Evolutionary conservation across 2,888 invertebrate genomes (phyloP), one percentile per base, ranked within the genome.

Genomic region (Lymantria monacha): DNA sequence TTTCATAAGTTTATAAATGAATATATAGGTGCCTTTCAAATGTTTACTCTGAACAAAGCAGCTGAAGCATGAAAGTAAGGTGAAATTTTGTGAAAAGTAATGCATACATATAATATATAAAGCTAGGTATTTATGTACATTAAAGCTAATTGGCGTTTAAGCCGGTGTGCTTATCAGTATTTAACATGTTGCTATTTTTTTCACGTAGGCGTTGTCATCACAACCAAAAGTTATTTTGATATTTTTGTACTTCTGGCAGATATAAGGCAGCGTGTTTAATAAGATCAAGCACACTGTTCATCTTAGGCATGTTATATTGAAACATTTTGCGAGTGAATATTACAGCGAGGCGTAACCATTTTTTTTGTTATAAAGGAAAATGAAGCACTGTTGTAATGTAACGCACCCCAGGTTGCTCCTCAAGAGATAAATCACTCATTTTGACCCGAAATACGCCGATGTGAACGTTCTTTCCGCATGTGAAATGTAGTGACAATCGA

Each of bases 341-440:
- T 38, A 51, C 55, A 51, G 41, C 22, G 22, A 22, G 2, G 5
- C 22, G 22, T 22, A 22, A 3, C 5, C 2, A 22, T 22, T 22
- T 22, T 22, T 22, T 38, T 50, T 59, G n/a, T 49, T 46, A 45
- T 51, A 64, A 60, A 56, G 44, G 52, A 49, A 55, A 33, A 52
- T 49, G 47, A 57, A 66, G 43, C 64, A 63, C 56, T 63, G 54
- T 59, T 41, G 46, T 55, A 48, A 15, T 46, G 40, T 64, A 52
- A 67, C 67, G 63, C 66, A 67, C 67, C 67, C 63, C 55, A 41
- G 57, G 68, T 44, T 61, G 61, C 51, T 67, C 67, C 57, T 67
- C 66, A 43, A 61, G 36, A 53, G 68, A 67, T 48, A 46, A 46
- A n/a, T 63, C 54, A 67, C 67, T 67, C 67, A 67, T 67, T 63